These are phyloP conservation scores for Eublepharis macularius DNA, from an alignment of 2,113 vertebrate genomes.

Conservation along the genomic window DNA sequence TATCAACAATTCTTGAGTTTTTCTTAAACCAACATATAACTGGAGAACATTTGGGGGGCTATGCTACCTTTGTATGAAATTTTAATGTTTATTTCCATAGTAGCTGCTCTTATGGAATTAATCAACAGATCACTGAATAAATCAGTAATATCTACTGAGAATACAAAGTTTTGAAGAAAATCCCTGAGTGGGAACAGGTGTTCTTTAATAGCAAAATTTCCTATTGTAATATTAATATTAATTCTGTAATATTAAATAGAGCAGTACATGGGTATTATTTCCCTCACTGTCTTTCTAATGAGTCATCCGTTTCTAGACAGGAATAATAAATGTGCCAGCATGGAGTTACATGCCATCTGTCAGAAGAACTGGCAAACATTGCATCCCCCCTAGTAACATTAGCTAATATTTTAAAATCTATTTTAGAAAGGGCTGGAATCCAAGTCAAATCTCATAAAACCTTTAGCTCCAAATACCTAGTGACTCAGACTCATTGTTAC, in stretches of 20 bases:
- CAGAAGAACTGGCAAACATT: background rate
- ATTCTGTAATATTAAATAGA: background rate
- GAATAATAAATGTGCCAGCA: constrained; percentile 11
- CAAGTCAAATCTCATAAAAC: background rate
- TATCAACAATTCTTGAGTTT: background rate
- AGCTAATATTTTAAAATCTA: background rate
- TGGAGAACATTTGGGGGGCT: background rate
- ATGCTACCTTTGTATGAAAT: background rate
- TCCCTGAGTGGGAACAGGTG: background rate
- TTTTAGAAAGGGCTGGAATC: background rate
- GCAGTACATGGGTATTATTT: background rate
- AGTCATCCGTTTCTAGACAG: constrained; percentile 15
- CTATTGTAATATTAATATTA: background rate
- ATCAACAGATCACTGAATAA: too few species aligned
- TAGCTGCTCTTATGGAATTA: too few species aligned
- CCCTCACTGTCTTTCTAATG: background rate
- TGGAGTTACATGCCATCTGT: background rate
- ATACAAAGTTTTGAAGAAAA: background rate
- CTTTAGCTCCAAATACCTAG: background rate
- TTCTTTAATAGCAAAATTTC: background rate
- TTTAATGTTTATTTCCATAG: too few species aligned
- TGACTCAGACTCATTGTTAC: background rate
- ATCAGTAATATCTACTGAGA: background rate
- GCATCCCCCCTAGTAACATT: background rate
- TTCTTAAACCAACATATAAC: background rate